These are phyloP conservation scores for Artibeus jamaicensis DNA, from an alignment of 2,797 vertebrate genomes.

Conservation along the genomic window DNA sequence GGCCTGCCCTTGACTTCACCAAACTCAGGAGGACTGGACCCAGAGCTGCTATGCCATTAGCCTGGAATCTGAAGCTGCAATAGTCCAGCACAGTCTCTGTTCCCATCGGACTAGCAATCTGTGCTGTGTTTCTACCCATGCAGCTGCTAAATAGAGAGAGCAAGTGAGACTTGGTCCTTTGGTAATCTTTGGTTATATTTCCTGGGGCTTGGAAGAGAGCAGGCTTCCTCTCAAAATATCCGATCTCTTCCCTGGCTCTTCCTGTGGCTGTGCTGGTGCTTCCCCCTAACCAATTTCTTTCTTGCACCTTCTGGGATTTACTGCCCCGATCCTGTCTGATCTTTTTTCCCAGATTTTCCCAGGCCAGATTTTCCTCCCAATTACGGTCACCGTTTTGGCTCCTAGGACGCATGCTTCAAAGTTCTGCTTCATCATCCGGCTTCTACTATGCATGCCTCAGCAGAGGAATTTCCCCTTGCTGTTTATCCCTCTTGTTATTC, in stretches of 20 bases:
- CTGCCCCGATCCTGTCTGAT: background rate
- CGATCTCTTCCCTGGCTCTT: background rate
- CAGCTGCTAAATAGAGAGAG: background rate
- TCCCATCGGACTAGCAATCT: background rate
- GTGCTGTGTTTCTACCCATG: background rate
- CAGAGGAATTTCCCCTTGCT: background rate
- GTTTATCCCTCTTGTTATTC: background rate
- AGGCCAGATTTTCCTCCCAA: background rate
- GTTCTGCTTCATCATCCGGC: too few relatives aligned
- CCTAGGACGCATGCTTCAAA: background rate
- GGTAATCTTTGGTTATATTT: background rate
- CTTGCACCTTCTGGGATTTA: background rate
- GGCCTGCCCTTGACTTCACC: background rate
- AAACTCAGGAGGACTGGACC: too few relatives aligned
- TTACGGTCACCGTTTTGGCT: background rate
- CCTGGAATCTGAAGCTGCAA: background rate
- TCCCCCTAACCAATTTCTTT: background rate
- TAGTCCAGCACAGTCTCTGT: background rate
- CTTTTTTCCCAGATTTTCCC: too few relatives aligned
- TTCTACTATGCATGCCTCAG: background rate
- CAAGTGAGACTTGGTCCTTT: background rate
- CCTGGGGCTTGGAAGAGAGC: too few relatives aligned
- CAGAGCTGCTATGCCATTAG: background rate
- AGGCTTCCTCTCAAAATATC: background rate
- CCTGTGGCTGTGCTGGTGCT: too few relatives aligned